A percentile compares a stretch with the other conserved stretches of the same genome.
phyloP scores from a whole-genome alignment of 1,140 invertebrate species.

The Hermetia illucens region DNA sequence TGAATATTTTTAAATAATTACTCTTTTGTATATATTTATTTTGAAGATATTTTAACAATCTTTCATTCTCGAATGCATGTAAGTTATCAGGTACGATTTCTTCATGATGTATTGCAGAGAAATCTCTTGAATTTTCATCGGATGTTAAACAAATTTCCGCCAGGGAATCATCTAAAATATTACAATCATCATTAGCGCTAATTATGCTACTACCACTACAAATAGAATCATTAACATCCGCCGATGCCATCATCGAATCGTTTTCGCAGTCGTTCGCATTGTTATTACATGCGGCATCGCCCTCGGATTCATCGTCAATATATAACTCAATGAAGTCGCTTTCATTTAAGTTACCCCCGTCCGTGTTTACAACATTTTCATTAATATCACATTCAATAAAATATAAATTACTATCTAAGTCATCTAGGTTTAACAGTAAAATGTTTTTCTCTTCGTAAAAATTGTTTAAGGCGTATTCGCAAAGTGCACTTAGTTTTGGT shows the following conservation, averaged over 20 bases:
- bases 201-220: neutral
- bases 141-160: neutral
- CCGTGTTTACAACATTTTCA: conserved; percentile 16
- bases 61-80: conserved; percentile 8
- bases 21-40: conserved; percentile 16
- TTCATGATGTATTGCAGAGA: conserved; percentile 17
- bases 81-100: conserved; percentile 17
- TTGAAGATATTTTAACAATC: conserved; percentile 25
- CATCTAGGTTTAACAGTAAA: conserved; percentile 22
- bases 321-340: neutral
- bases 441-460: conserved; percentile 24
- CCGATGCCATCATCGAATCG: neutral
- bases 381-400: conserved; percentile 29
- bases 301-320: neutral
- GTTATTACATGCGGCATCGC: neutral
- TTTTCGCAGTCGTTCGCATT: conserved; percentile 2
- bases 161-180: neutral
- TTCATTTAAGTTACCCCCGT: conserved; percentile 9
- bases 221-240: neutral
- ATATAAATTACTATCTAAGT: conserved; percentile 23
- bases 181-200: neutral
- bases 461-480: conserved; percentile 30
- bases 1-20: neutral
- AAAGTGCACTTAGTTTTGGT: conserved; percentile 32
- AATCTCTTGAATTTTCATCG: conserved; percentile 5